Percentiles rank a stretch among this genome's conserved stretches.
These are phyloP conservation scores for Ptilodon capucinus DNA, from an alignment of 2,888 invertebrate genomes.

Conservation along the genomic window DNA sequence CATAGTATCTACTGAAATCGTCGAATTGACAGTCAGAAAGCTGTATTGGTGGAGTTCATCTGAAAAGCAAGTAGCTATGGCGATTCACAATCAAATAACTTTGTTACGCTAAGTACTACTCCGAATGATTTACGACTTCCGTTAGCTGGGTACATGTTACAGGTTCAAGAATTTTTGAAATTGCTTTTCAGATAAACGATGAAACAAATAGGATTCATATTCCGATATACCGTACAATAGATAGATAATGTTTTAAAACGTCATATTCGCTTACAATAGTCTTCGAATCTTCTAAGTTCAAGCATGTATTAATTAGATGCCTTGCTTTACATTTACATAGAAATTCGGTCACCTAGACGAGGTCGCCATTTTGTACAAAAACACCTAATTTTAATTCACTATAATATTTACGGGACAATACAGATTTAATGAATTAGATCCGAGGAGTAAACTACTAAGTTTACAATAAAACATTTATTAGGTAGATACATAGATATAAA, in stretches of 20 bases:
- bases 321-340: slow-evolving; percentile 59
- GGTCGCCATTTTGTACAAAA: slow-evolving; percentile 79
- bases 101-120: slow-evolving; percentile 49
- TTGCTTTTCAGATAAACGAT: slow-evolving; percentile 51
- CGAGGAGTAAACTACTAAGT: slow-evolving; percentile 74
- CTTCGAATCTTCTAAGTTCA: slow-evolving; percentile 47
- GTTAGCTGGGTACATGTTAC: slow-evolving; percentile 5
- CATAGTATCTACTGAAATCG: slow-evolving; percentile 63
- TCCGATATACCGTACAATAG: slow-evolving; percentile 24
- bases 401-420: slow-evolving; percentile 73
- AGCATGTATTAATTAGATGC: slow-evolving; percentile 42
- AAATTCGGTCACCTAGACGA: slow-evolving; percentile 82
- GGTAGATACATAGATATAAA: slow-evolving; percentile 73
- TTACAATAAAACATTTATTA: slow-evolving; percentile 80
- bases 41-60: slow-evolving; percentile 32
- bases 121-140: slow-evolving; percentile 24
- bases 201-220: slow-evolving; percentile 29
- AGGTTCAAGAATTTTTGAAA: slow-evolving; percentile 18
- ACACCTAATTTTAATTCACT: slow-evolving; percentile 67
- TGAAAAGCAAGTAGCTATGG: slow-evolving; percentile 46
- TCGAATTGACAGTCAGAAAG: slow-evolving; percentile 50
- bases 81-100: background rate
- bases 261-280: slow-evolving; percentile 40
- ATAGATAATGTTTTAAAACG: slow-evolving; percentile 30
- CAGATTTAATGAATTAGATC: slow-evolving; percentile 74